Percentiles rank a stretch among this genome's conserved stretches.
Conservation (phyloP, 2,888 invertebrate species). For the Onthophagus sagittarius region DNA sequence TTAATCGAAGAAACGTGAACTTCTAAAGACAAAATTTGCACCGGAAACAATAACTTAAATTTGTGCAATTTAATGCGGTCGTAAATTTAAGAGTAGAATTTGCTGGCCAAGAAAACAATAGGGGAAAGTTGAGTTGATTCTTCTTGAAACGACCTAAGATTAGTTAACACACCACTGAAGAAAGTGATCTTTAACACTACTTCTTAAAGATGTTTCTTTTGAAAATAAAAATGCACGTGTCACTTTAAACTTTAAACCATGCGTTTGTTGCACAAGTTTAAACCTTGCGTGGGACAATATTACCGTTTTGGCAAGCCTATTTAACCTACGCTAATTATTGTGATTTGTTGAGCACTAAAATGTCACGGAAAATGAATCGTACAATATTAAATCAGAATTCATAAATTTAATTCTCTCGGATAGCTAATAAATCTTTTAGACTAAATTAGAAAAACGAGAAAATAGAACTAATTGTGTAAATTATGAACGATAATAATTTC, state of each 20-base stretch:
- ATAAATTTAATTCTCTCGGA: background rate
- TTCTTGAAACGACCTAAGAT: background rate
- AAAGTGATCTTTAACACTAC: background rate
- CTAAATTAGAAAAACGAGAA: background rate
- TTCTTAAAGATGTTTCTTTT: background rate
- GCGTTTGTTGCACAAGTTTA: background rate
- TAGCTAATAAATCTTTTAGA: background rate
- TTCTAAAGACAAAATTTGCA: background rate
- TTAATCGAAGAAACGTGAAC: background rate
- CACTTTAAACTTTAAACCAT: background rate
- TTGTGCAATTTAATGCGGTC: background rate
- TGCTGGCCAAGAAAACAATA: background rate
- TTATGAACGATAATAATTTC: background rate
- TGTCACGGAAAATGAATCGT: background rate
- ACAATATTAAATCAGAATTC: background rate
- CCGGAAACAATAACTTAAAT: background rate
- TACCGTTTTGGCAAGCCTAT: background rate
- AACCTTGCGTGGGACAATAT: background rate
- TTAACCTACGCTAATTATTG: background rate
- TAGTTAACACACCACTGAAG: background rate
- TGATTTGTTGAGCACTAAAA: background rate
- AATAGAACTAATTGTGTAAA: background rate
- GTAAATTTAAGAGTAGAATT: background rate
- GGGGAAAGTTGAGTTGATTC: background rate
- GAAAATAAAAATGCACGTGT: background rate